These are phyloP conservation scores for Tachuris rubrigastra DNA, from an alignment of 2,113 vertebrate genomes.

Conservation along the genomic window DNA sequence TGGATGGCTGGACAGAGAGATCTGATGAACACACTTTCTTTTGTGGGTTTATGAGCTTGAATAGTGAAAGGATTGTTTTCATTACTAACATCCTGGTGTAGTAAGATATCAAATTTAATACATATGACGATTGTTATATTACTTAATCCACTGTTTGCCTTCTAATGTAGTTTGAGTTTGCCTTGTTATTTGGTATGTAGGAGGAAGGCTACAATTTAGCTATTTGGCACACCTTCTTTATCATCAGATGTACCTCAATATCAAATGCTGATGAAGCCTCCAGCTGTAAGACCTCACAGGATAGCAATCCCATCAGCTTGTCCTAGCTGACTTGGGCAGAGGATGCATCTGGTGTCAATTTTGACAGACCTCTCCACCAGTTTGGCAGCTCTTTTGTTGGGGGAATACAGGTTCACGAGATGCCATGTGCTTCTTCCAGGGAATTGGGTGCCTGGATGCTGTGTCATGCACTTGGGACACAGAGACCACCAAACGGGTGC, in stretches of 20 bases:
- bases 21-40: not conserved
- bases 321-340: not conserved
- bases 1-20: not conserved
- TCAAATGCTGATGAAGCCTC: not conserved
- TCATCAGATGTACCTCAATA: not conserved
- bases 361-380: not conserved
- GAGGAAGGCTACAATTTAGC: not conserved
- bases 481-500: not conserved
- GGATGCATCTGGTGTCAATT: not conserved
- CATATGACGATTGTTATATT: conserved; percentile 38
- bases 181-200: conserved; percentile 21
- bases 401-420: not conserved
- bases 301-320: not conserved
- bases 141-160: conserved; percentile 43
- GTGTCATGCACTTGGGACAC: fast-evolving
- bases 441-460: not conserved
- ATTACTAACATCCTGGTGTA: conserved; percentile 54
- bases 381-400: not conserved
- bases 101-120: conserved; percentile 54
- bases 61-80: conserved; percentile 44
- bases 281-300: not conserved
- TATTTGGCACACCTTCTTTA: not conserved
- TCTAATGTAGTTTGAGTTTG: conserved; percentile 41
- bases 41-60: not conserved
- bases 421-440: not conserved